A percentile compares a stretch with the other conserved stretches of the same genome.
These are phyloP conservation scores for Meliscaeva auricollis DNA, from an alignment of 2,888 invertebrate genomes.

Conservation along the genomic window DNA sequence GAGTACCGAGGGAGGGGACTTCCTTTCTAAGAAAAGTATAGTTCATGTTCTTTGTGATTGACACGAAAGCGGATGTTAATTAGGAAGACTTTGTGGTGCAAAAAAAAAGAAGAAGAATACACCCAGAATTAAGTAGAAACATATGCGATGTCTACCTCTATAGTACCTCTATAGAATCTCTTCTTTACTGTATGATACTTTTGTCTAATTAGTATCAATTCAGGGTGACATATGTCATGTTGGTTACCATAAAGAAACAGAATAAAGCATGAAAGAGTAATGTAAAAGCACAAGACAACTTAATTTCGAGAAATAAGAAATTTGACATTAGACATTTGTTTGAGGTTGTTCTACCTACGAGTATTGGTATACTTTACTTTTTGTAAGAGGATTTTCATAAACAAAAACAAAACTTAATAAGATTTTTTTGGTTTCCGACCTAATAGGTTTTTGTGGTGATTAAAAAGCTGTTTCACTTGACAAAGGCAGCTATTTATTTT, in stretches of 20 bases:
- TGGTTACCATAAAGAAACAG: constrained; percentile 26
- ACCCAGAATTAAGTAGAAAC: background rate
- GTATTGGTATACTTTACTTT: background rate
- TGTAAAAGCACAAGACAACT: background rate
- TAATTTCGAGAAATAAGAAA: constrained; percentile 12
- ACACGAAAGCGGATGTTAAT: constrained; percentile 70
- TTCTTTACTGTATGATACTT: constrained; percentile 4
- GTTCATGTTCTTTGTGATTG: constrained; percentile 52
- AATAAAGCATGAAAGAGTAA: background rate
- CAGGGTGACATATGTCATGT: constrained; percentile 50
- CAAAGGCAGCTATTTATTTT: background rate
- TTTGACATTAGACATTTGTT: constrained; percentile 20
- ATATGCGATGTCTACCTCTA: background rate
- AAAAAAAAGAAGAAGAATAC: constrained; percentile 11
- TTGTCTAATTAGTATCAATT: constrained; percentile 60
- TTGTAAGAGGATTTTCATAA: background rate
- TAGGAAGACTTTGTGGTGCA: constrained; percentile 54
- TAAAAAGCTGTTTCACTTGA: background rate
- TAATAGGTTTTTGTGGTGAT: background rate
- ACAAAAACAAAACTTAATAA: background rate
- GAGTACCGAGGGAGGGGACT: background rate
- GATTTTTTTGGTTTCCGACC: background rate
- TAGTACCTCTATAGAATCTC: too few relatives aligned
- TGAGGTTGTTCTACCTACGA: background rate
- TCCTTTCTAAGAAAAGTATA: constrained; percentile 15